Percentiles rank a stretch among this genome's conserved stretches.
These are phyloP conservation scores for Phoebastria nigripes DNA, from an alignment of 2,797 vertebrate species.

Conservation along the genomic window DNA sequence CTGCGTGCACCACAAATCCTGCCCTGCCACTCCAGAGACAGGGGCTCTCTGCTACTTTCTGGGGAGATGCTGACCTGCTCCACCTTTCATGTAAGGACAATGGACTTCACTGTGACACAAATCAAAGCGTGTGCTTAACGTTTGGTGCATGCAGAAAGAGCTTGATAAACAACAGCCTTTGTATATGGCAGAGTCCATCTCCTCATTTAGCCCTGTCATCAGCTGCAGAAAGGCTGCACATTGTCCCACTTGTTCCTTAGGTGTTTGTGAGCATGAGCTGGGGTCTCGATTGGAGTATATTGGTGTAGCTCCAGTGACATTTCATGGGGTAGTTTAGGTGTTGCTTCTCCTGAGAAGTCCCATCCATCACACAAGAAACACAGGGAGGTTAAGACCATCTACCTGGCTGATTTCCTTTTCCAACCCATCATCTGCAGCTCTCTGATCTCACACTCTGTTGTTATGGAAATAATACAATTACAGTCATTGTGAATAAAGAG, in stretches of 20 bases:
- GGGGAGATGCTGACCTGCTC: neutral
- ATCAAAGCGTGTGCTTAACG: rapidly evolving
- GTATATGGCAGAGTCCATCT: neutral
- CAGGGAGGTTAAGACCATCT: neutral
- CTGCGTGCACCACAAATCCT: neutral
- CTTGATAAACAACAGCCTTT: neutral
- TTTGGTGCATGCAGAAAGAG: neutral
- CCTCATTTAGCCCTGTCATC: neutral
- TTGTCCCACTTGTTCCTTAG: neutral
- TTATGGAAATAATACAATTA: constrained; percentile 56
- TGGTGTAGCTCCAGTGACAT: neutral
- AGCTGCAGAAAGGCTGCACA: neutral
- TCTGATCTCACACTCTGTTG: constrained; percentile 37
- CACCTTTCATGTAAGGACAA: neutral
- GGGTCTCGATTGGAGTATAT: neutral
- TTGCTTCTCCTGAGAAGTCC: neutral
- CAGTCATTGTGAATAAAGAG: neutral
- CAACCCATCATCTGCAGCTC: neutral
- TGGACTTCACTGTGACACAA: neutral
- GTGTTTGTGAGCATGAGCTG: neutral
- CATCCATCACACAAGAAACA: neutral
- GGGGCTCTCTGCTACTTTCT: neutral
- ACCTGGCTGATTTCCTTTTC: neutral
- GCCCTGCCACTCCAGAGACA: neutral
- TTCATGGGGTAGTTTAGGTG: neutral